Evolutionary conservation across 2,113 vertebrate species (phyloP), one percentile per base, ranked within the genome.

Genomic region (Platichthys flesus): DNA sequence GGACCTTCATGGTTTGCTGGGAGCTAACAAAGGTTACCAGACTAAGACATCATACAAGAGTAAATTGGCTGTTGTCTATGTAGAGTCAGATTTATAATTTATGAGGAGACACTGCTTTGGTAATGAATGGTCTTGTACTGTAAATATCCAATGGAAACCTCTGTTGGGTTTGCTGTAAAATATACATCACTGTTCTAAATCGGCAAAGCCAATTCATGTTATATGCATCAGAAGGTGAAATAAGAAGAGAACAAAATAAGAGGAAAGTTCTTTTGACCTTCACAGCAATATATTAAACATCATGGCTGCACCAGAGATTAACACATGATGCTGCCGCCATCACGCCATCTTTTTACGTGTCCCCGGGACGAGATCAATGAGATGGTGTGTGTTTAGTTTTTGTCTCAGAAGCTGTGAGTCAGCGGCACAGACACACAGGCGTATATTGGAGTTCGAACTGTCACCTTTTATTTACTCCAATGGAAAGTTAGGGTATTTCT

Each of bases 1-100:
- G 28, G 60, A 24, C 13, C 59, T 26, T 18, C 28, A 9, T 20
- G 1, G 35, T 67, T 68, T 59, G 51, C 37, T 45, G 49, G 47
- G 66, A 60, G 28, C 52, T 66, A 47, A 42, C 31, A 65, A 61
- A 77, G 77, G 77, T 86, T 85, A 80, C 52, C 35, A 28, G 57
- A 54, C 66, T 45, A 28, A 67, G 54, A 23, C 71, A 75, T 85
- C 51, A 74, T 15, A 7, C 49, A 15, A 23, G 4, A 37, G 28
- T 61, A 67, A 79, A 84, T 75, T 67, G 77, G 63, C 74, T 79
- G 58, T 71, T 62, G 59, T 76, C 58, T 47, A 49, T 52, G 54
- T 24, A 26, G 59, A 62, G 79, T 83, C 74, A 83, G 14, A 82
- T 85, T 79, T 85, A 72, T 69, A 81, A 72, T 72, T 77, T 52